Conservation (phyloP, 2,113 vertebrate species). For the Pluvianellus socialis region DNA sequence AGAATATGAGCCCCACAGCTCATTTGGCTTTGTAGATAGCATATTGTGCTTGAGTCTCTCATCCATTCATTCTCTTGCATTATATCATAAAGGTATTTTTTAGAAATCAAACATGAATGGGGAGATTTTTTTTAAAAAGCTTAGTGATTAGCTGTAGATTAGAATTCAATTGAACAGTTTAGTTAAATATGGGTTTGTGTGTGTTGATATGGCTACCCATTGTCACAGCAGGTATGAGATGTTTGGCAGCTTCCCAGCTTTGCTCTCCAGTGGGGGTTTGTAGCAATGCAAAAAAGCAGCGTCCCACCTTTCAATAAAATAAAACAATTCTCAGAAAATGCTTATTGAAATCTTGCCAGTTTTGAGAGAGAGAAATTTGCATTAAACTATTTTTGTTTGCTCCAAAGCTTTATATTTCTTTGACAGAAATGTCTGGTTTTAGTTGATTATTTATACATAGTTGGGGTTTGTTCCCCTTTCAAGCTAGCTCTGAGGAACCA, state of each 20-base stretch:
- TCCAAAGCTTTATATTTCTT: neutral
- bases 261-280: neutral
- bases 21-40: neutral
- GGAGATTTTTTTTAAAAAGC: neutral
- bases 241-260: slow-evolving; percentile 51
- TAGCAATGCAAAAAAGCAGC: neutral
- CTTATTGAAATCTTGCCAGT: neutral
- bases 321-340: neutral
- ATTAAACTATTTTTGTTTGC: neutral
- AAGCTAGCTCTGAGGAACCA: neutral
- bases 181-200: slow-evolving; percentile 40
- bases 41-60: slow-evolving; percentile 1
- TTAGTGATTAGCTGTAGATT: slow-evolving; percentile 46
- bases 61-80: slow-evolving; percentile 38
- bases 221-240: slow-evolving; percentile 55
- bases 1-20: neutral
- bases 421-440: neutral
- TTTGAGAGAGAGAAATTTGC: neutral
- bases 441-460: neutral
- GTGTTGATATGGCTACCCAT: slow-evolving; percentile 33
- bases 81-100: slow-evolving; percentile 50
- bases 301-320: neutral
- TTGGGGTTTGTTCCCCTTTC: neutral
- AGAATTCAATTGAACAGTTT: slow-evolving; percentile 60
- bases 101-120: slow-evolving; percentile 56